A percentile compares a stretch with the other conserved stretches of the same genome.
Conservation (phyloP, 2,888 invertebrate species). For the Macaria liturata region DNA sequence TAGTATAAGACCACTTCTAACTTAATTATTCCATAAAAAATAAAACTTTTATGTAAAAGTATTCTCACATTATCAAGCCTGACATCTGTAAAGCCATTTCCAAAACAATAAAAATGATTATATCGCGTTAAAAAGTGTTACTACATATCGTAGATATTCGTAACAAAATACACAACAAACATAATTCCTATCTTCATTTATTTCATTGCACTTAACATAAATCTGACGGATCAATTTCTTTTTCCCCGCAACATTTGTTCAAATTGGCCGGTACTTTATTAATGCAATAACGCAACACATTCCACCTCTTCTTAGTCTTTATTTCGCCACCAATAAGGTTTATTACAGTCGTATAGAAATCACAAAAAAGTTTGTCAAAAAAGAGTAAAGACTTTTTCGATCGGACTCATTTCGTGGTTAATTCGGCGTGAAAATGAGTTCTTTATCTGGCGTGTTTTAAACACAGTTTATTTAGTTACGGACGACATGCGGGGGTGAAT, state of each 20-base stretch:
- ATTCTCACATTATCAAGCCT: too few species aligned
- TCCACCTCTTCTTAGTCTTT: not conserved
- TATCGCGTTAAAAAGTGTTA: too few species aligned
- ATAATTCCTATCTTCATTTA: too few species aligned
- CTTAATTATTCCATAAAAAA: too few species aligned
- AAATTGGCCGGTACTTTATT: slow-evolving; percentile 67
- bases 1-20: too few species aligned
- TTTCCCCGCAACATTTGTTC: slow-evolving; percentile 76
- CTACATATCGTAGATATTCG: too few species aligned
- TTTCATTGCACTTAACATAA: slow-evolving; percentile 40
- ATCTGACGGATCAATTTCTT: slow-evolving; percentile 75
- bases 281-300: slow-evolving; percentile 23
- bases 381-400: slow-evolving; percentile 58
- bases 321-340: slow-evolving; percentile 5
- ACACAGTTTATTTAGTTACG: slow-evolving; percentile 64
- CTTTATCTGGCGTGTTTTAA: slow-evolving; percentile 69
- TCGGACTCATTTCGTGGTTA: slow-evolving; percentile 75
- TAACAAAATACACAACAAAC: too few species aligned
- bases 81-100: too few species aligned
- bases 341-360: slow-evolving; percentile 23
- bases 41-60: too few species aligned
- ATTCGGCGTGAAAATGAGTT: slow-evolving; percentile 80
- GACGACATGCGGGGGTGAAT: slow-evolving; percentile 67
- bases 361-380: slow-evolving; percentile 39
- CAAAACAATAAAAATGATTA: too few species aligned